A percentile compares a stretch with the other conserved stretches of the same genome.
Conservation (phyloP, 2,113 vertebrate genomes). For the Prochilodus magdalenae region DNA sequence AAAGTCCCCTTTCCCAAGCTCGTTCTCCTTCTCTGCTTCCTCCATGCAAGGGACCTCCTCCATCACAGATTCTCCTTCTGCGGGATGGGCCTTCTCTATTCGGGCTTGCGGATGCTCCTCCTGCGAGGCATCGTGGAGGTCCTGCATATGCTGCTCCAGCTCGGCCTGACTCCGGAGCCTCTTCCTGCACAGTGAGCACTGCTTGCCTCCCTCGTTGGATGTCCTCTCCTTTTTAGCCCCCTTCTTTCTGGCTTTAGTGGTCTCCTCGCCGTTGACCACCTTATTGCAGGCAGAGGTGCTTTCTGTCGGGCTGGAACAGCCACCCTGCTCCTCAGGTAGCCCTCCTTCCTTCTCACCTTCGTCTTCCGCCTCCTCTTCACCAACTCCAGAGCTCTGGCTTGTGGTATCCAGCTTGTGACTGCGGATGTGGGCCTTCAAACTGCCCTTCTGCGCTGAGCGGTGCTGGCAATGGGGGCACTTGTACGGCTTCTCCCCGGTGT, state of each 20-base stretch:
- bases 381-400: constrained; percentile 76
- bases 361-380: constrained; percentile 74
- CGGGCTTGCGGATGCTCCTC: constrained; percentile 82
- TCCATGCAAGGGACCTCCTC: constrained; percentile 36
- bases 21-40: constrained; percentile 63
- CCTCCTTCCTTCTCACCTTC: constrained; percentile 75
- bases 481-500: constrained; percentile 96
- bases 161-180: constrained; percentile 80
- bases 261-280: constrained; percentile 75
- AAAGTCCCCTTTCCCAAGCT: constrained; percentile 77
- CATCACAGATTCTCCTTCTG: constrained; percentile 72
- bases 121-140: constrained; percentile 77
- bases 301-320: constrained; percentile 80
- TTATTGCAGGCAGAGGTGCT: constrained; percentile 83
- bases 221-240: constrained; percentile 66
- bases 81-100: constrained; percentile 80
- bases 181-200: constrained; percentile 79
- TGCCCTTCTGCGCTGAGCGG: constrained; percentile 95
- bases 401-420: constrained; percentile 91
- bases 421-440: constrained; percentile 93
- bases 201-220: constrained; percentile 24
- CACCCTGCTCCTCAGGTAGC: constrained; percentile 74
- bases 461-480: constrained; percentile 98
- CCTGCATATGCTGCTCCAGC: constrained; percentile 80
- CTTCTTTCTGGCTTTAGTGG: constrained; percentile 70